phyloP scores from a whole-genome alignment of 1,140 invertebrate genomes.

The Drosophila nikananu region DNA sequence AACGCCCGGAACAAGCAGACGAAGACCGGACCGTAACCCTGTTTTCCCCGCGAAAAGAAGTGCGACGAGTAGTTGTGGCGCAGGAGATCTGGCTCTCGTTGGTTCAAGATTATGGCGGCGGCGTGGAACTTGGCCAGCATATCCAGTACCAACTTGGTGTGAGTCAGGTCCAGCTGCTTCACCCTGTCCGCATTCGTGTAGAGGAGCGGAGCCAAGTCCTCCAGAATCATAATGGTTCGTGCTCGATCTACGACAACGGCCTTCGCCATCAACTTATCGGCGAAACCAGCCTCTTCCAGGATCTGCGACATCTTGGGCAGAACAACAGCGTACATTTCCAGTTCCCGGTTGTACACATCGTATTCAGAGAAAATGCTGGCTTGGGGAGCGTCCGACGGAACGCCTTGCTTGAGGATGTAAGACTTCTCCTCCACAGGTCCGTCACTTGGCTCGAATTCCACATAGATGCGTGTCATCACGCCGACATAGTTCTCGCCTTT shows the following conservation, averaged over 20 bases:
- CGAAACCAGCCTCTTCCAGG: constrained; percentile 45
- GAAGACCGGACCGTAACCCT: constrained; percentile 38
- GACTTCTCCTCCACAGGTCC: constrained; percentile 19
- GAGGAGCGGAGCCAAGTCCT: constrained; percentile 86
- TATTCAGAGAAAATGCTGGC: constrained; percentile 51
- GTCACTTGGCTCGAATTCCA: constrained; percentile 33
- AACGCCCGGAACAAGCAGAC: constrained; percentile 35
- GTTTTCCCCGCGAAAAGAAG: constrained; percentile 45
- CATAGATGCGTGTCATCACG: constrained; percentile 64
- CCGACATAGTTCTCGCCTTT: constrained; percentile 77
- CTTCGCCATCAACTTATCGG: constrained; percentile 62
- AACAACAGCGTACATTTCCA: constrained; percentile 71
- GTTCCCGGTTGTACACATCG: constrained; percentile 56
- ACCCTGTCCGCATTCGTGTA: constrained; percentile 86
- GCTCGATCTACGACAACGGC: constrained; percentile 59
- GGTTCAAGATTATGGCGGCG: constrained; percentile 42
- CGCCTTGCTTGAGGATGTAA: constrained; percentile 59
- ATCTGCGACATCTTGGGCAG: constrained; percentile 59
- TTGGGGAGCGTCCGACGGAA: constrained; percentile 40
- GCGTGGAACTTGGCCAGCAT: constrained; percentile 87
- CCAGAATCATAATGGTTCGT: constrained; percentile 75
- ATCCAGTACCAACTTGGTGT: constrained; percentile 85
- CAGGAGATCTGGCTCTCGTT: constrained; percentile 45
- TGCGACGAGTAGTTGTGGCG: constrained; percentile 17
- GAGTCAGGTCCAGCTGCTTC: constrained; percentile 86